Conservation (phyloP, 2,888 invertebrate genomes). For the Julus scanicus region DNA sequence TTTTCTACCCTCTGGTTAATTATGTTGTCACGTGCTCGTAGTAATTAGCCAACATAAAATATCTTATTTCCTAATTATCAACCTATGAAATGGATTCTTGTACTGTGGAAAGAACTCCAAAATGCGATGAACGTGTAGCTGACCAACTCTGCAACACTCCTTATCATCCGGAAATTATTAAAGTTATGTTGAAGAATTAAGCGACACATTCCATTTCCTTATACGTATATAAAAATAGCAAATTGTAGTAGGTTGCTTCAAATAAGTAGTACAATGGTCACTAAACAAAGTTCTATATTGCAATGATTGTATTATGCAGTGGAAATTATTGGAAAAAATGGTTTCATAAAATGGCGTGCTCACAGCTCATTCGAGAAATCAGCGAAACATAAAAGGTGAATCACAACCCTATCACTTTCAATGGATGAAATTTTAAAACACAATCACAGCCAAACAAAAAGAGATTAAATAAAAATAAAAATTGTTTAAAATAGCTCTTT, state of each 20-base stretch:
- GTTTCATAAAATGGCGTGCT: too few species aligned
- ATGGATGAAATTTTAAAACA: too few species aligned
- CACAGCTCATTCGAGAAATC: too few species aligned
- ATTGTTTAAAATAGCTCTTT: too few species aligned
- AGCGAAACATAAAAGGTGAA: too few species aligned
- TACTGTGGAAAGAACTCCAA: not conserved
- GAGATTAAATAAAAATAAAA: too few species aligned
- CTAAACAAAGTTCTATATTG: too few species aligned
- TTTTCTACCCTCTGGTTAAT: not conserved
- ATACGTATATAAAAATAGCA: not conserved
- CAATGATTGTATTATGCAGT: too few species aligned
- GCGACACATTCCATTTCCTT: not conserved
- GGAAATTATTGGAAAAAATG: not conserved
- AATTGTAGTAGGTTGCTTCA: not conserved
- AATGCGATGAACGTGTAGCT: not conserved
- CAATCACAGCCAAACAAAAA: too few species aligned
- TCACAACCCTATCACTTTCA: too few species aligned
- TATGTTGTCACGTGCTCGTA: not conserved
- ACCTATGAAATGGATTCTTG: not conserved
- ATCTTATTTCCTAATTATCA: conserved; percentile 8
- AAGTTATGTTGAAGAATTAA: not conserved
- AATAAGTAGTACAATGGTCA: too few species aligned
- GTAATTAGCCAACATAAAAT: not conserved
- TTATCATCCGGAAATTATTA: not conserved
- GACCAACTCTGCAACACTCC: not conserved